Percentiles rank a stretch among this genome's conserved stretches.
Evolutionary conservation across 2,113 vertebrate species (phyloP).

Genomic region (Benitochromis conjunctus): DNA sequence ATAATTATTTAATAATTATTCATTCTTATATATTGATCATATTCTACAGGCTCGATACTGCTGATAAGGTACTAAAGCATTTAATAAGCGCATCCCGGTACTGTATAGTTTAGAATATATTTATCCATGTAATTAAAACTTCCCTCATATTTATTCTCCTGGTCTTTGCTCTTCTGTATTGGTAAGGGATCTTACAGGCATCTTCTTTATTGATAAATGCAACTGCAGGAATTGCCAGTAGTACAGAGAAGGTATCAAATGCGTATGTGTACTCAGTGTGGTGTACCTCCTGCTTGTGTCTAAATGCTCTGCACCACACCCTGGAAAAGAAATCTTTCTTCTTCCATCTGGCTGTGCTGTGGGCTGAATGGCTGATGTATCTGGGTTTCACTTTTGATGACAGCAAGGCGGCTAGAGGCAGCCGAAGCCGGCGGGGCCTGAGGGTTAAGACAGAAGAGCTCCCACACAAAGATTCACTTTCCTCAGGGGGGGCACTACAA

Average conservation of each 20-base stretch:
- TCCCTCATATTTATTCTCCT: not conserved
- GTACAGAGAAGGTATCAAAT: not conserved
- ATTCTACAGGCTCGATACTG: not conserved
- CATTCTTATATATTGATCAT: not conserved
- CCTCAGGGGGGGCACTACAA: not conserved
- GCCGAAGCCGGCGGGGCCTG: not conserved
- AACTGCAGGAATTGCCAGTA: not conserved
- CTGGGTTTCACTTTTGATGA: constrained; percentile 18
- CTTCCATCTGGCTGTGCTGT: not conserved
- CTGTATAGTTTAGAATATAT: not conserved
- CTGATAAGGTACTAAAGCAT: rapidly evolving
- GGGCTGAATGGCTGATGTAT: constrained; percentile 28
- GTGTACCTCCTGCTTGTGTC: not conserved
- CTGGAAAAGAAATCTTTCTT: not conserved
- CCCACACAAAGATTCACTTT: not conserved
- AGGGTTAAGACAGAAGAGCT: not conserved
- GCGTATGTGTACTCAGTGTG: not conserved
- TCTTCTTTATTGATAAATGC: not conserved
- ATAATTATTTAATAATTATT: not conserved
- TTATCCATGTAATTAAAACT: not conserved
- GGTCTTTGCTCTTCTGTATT: not conserved
- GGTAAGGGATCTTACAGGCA: not conserved
- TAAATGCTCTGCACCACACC: not conserved
- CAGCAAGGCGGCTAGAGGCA: not conserved
- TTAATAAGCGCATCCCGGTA: not conserved